These are phyloP conservation scores for Mimumesa dahlbomi DNA, from an alignment of 2,888 invertebrate genomes.

Conservation along the genomic window DNA sequence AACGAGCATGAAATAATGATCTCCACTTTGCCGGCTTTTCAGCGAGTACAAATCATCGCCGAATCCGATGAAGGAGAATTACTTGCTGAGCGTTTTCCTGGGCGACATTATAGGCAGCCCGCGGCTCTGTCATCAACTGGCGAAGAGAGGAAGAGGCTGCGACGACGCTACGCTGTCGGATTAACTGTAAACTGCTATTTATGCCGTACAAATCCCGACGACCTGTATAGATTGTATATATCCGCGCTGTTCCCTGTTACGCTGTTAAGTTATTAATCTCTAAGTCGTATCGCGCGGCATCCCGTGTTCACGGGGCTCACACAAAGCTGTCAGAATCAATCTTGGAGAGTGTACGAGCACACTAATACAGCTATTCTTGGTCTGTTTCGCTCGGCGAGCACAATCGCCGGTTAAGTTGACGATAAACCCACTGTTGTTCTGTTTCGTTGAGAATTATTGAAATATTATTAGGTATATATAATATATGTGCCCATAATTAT, in stretches of 20 bases:
- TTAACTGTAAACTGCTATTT: slow-evolving; percentile 40
- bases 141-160: slow-evolving; percentile 85
- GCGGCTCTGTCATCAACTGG: slow-evolving; percentile 89
- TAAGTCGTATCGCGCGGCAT: too few relatives aligned
- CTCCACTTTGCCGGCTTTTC: slow-evolving; percentile 63
- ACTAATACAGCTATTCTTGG: too few relatives aligned
- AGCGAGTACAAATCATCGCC: slow-evolving; percentile 90
- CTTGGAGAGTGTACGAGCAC: too few relatives aligned
- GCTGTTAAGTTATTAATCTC: slow-evolving; percentile 22
- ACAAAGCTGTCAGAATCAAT: too few relatives aligned
- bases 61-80: slow-evolving; percentile 86
- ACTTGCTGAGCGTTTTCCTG: slow-evolving; percentile 91
- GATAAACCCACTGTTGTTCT: too few relatives aligned
- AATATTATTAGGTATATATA: too few relatives aligned
- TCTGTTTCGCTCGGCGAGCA: too few relatives aligned
- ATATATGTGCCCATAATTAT: too few relatives aligned
- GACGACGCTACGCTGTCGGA: slow-evolving; percentile 70
- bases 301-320: too few relatives aligned
- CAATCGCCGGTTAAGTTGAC: too few relatives aligned
- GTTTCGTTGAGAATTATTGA: too few relatives aligned
- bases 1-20: not conserved
- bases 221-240: slow-evolving; percentile 52
- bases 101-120: slow-evolving; percentile 92
- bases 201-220: slow-evolving; percentile 18
- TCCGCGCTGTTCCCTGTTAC: slow-evolving; percentile 12